Evolutionary conservation across 2,888 invertebrate species (phyloP).

Genomic region (Abscondita cerata): DNA sequence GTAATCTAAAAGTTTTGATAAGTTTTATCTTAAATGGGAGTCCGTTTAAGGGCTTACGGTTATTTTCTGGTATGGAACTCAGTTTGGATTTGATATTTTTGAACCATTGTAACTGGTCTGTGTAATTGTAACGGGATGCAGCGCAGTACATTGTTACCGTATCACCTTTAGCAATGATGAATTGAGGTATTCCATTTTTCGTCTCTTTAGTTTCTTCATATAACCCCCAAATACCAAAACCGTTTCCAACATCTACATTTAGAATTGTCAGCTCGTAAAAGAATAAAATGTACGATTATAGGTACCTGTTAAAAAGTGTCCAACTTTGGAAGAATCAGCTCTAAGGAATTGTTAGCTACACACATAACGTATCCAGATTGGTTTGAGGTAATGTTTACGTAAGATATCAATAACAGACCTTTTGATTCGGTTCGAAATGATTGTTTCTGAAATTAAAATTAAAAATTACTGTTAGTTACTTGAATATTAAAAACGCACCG

Average conservation of each 20-base stretch:
- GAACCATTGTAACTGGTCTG: conserved; percentile 62
- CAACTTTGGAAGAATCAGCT: conserved; percentile 42
- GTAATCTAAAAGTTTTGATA: conserved; percentile 24
- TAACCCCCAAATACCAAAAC: conserved; percentile 58
- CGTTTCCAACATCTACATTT: conserved; percentile 58
- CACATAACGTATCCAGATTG: conserved; percentile 60
- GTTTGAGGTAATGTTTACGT: conserved; percentile 54
- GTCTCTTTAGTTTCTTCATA: conserved; percentile 54
- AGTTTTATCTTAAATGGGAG: conserved; percentile 38
- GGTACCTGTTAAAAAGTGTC: conserved; percentile 44
- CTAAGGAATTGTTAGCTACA: conserved; percentile 57
- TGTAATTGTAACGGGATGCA: conserved; percentile 63
- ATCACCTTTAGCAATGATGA: conserved; percentile 62
- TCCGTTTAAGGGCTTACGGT: conserved; percentile 25
- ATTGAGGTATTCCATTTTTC: conserved; percentile 35
- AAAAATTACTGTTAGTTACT: not conserved
- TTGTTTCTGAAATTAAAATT: conserved; percentile 9
- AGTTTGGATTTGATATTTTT: conserved; percentile 13
- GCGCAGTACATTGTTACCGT: conserved; percentile 65
- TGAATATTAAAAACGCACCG: conserved; percentile 43
- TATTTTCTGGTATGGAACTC: not conserved
- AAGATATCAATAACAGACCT: conserved; percentile 48
- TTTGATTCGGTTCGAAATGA: conserved; percentile 8
- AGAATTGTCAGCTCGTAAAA: not conserved
- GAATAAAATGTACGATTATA: not conserved